Evolutionary conservation across 1,140 invertebrate genomes (phyloP).

Genomic region (Brevipalpus yothersi): DNA sequence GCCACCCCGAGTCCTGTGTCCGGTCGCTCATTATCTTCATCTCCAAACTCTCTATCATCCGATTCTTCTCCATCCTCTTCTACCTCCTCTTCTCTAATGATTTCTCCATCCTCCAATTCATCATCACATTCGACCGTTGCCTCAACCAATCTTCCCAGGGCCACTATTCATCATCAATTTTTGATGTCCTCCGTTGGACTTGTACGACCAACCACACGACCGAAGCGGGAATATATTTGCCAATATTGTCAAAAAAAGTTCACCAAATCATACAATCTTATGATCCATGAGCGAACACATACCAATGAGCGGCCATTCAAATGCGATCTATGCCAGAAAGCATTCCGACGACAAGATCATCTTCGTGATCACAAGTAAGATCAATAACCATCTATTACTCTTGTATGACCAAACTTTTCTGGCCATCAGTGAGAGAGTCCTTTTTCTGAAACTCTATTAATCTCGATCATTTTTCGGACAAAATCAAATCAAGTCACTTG

Average conservation of each 20-base stretch:
- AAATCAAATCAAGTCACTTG: no score
- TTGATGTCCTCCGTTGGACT: no score
- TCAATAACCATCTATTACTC: background rate
- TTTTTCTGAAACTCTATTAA: conserved; percentile 57
- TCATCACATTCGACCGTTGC: no score
- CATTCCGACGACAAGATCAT: conserved; percentile 90
- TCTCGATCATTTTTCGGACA: conserved; percentile 5
- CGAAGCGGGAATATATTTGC: conserved; percentile 95
- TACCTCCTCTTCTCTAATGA: no score
- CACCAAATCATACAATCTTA: conserved; percentile 89
- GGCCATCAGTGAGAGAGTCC: background rate
- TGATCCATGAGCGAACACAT: conserved; percentile 91
- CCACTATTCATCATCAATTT: no score
- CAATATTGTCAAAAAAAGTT: conserved; percentile 90
- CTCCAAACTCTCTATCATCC: no score
- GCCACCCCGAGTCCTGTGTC: no score
- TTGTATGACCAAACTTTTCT: background rate
- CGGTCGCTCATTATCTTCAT: no score
- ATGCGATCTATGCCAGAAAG: conserved; percentile 93
- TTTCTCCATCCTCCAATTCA: no score
- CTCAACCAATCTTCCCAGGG: no score
- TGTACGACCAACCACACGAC: conserved; percentile 23
- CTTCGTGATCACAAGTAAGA: conserved; percentile 75
- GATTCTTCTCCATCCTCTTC: no score
- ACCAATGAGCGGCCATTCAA: conserved; percentile 93